phyloP scores from a whole-genome alignment of 92 coral and sea anemone species.

The Zoanthus gigantus region DNA sequence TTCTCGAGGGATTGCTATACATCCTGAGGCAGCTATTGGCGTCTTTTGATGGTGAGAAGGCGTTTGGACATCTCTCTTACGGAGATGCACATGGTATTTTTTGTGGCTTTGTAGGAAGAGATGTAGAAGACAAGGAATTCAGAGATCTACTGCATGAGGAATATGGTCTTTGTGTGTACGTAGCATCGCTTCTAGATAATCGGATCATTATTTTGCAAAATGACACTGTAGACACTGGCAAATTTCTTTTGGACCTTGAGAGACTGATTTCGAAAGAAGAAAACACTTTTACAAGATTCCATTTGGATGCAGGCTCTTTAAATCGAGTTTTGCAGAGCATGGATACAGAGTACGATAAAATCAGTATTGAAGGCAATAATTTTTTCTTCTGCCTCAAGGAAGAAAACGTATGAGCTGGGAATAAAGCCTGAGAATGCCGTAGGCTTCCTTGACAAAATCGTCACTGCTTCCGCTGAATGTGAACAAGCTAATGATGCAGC shows the following conservation, averaged over 20 bases:
- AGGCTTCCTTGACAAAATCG: constrained; percentile 48
- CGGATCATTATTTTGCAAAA: constrained; percentile 74
- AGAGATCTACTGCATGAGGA: constrained; percentile 68
- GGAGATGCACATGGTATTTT: constrained; percentile 68
- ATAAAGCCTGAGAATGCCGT: constrained; percentile 67
- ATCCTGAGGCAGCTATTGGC: constrained; percentile 75
- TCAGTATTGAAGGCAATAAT: constrained; percentile 66
- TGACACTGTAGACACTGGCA: constrained; percentile 64
- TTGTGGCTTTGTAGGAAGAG: constrained; percentile 68
- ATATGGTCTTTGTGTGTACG: constrained; percentile 74
- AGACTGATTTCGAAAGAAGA: constrained; percentile 49
- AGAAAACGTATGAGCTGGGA: constrained; percentile 61
- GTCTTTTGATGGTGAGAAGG: constrained; percentile 63
- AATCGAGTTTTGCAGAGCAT: constrained; percentile 60
- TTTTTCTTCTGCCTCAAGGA: constrained; percentile 58
- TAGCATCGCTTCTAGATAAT: constrained; percentile 65
- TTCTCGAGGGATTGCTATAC: constrained; percentile 72
- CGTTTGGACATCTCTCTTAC: constrained; percentile 71
- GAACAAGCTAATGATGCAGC: constrained; percentile 65
- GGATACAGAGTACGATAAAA: constrained; percentile 70
- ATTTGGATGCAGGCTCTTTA: constrained; percentile 62
- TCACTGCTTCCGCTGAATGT: constrained; percentile 66
- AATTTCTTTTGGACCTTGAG: constrained; percentile 73
- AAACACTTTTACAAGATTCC: constrained; percentile 65
- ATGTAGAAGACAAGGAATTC: constrained; percentile 74